Conservation (phyloP, 2,888 invertebrate species). For the Piscicola geometra region DNA sequence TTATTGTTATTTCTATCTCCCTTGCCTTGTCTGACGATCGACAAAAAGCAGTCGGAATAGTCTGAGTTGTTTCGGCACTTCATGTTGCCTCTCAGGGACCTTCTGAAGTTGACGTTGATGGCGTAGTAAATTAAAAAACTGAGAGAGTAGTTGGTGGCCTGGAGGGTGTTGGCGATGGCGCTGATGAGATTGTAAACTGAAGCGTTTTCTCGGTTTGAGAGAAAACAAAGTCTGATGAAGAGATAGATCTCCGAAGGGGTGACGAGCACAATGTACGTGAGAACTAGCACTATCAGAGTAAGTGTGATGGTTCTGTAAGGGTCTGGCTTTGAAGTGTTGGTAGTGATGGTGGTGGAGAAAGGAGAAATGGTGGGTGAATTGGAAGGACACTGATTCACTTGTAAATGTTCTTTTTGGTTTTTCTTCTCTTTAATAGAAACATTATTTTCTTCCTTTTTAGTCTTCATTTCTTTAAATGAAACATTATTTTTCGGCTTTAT, state of each 20-base stretch:
- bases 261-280: slow-evolving; percentile 51
- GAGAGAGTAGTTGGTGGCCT: slow-evolving; percentile 44
- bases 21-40: background rate
- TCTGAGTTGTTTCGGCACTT: background rate
- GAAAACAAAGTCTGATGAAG: slow-evolving; percentile 45
- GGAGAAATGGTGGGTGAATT: background rate
- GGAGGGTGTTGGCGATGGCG: slow-evolving; percentile 39
- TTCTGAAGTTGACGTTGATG: slow-evolving; percentile 42
- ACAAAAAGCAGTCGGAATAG: background rate
- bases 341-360: background rate
- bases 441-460: background rate
- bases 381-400: too few relatives aligned
- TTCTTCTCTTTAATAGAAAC: too few relatives aligned
- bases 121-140: slow-evolving; percentile 46
- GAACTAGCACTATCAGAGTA: slow-evolving; percentile 51
- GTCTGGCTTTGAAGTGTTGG: background rate
- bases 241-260: slow-evolving; percentile 52
- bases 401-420: too few relatives aligned
- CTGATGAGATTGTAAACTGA: slow-evolving; percentile 36
- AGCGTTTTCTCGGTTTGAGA: slow-evolving; percentile 31
- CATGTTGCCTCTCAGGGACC: slow-evolving; percentile 11
- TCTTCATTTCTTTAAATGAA: background rate
- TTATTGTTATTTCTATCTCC: background rate
- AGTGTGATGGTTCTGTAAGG: slow-evolving; percentile 47
- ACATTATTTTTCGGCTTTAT: background rate